A percentile compares a stretch with the other conserved stretches of the same genome.
Conservation (phyloP, 2,888 invertebrate genomes). For the Hypolimnas misippus region DNA sequence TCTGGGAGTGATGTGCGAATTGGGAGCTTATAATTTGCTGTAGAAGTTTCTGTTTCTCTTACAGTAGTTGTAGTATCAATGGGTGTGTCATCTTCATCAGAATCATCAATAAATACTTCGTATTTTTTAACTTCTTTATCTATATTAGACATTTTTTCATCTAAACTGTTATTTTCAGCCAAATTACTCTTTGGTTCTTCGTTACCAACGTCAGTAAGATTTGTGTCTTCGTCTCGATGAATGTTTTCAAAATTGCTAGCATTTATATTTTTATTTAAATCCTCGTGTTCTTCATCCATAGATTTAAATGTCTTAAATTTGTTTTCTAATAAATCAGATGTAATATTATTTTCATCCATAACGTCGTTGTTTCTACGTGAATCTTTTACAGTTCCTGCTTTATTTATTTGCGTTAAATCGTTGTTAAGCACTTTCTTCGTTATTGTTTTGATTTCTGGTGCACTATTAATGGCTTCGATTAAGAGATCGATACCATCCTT, state of each 20-base stretch:
- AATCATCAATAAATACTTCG: conserved; percentile 48
- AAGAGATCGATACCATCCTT: conserved; percentile 71
- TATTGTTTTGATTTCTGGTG: conserved; percentile 65
- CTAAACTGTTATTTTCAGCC: conserved; percentile 11
- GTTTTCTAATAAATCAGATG: not conserved
- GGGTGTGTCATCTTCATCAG: conserved; percentile 42
- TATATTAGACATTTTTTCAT: conserved; percentile 12
- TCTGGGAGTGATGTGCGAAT: conserved; percentile 3
- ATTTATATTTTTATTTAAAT: conserved; percentile 18
- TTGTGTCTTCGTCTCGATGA: conserved; percentile 5
- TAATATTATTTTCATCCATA: conserved; percentile 15
- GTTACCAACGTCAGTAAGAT: conserved; percentile 3
- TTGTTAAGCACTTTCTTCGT: conserved; percentile 45
- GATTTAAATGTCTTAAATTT: conserved; percentile 27
- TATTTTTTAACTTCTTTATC: conserved; percentile 40
- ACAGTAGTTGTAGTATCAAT: conserved; percentile 18
- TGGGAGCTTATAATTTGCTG: conserved; percentile 3
- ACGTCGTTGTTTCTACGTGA: conserved; percentile 2
- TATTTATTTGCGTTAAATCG: not conserved
- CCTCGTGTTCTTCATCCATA: conserved; percentile 30
- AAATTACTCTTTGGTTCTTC: not conserved
- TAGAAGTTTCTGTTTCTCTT: not conserved
- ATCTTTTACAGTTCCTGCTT: not conserved
- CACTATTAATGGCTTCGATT: conserved; percentile 69
- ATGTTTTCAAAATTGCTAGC: not conserved